Evolutionary conservation across 1,140 invertebrate genomes (phyloP).

Genomic region (Pentalonia nigronervosa): DNA sequence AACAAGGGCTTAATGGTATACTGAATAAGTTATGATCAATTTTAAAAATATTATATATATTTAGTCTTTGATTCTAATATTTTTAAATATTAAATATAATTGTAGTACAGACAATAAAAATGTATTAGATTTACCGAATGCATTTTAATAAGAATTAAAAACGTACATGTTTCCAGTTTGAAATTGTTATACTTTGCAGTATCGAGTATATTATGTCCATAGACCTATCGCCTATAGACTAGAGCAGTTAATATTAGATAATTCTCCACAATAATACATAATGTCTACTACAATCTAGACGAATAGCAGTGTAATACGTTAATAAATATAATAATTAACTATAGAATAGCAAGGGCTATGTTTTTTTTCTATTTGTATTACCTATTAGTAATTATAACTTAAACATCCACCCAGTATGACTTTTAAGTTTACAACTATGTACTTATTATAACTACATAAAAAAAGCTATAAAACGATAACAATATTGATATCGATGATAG

Average conservation of each 20-base stretch:
- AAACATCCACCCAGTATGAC: not conserved
- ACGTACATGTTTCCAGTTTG: not conserved
- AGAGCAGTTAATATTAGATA: not conserved
- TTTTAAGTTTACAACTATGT: not conserved
- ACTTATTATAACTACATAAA: not conserved
- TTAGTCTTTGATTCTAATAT: not conserved
- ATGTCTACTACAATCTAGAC: not conserved
- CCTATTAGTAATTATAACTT: not conserved
- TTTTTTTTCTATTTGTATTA: not conserved
- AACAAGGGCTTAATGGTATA: not conserved
- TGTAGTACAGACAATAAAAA: not conserved
- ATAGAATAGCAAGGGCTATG: not conserved
- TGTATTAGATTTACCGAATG: not conserved
- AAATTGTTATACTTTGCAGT: not conserved
- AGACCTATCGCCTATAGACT: not conserved
- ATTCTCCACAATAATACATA: not conserved
- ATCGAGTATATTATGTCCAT: not conserved
- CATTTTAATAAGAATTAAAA: not conserved
- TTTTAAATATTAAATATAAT: slow-evolving; percentile 14
- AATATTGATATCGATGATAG: not conserved
- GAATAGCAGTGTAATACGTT: not conserved
- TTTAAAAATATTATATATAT: not conserved
- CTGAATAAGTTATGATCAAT: not conserved
- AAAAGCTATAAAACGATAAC: not conserved
- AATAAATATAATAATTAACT: not conserved